Base-by-base conservation (phyloP, 2,888 invertebrate species). In the Conchocele bisecta region DNA sequence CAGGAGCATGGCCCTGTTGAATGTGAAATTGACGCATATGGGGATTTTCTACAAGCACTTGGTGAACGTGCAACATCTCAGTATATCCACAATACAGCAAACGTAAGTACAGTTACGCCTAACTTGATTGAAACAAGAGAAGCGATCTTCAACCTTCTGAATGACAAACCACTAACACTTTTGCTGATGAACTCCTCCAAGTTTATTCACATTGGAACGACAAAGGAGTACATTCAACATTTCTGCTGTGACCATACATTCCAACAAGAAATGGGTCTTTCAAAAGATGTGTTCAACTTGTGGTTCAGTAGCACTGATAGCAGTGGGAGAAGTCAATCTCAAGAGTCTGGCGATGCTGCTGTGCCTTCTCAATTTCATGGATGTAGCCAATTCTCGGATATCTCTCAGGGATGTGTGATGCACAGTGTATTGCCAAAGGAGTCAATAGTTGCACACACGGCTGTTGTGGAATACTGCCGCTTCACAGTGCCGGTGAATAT, bases 201-300 rank as follows among this genome's bases (percentile, higher is more conserved):
- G 67, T 92, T 92, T 75, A 90, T 91, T 60, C 92, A 92, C 74
- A 86, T 92, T 33, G 92, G 92, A 7, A 92, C 92, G 2, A 90
- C 91, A 73, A 78, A 79, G n/a, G 91, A 91, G 66, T 87, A 89
- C 53, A 74, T 90, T 5, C 66, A 88, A 22, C 79, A 89, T 60
- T 86, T 89, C 48, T 89, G 89, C 56, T 79, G 83, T 17, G 86
- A 90, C 66, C 39, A 51, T 13, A 48, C 50, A 9, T 83, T 89
- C 56, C 82, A 83, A 31, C 41, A 57, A 17, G 83, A 89, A 48
- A 60, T 91, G 63, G 75, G 81, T 15, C 79, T 91, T 20, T 66
- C 71, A 17, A 83, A 78, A 41, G 82, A 86, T 67, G 82, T 83
- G 3, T 89, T 88, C 56, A 88, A 86, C 53, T n/a, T 59, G 5